Percentiles rank a stretch among this genome's conserved stretches.
Conservation (phyloP, 2,888 invertebrate genomes). For the Andrena bicolor region DNA sequence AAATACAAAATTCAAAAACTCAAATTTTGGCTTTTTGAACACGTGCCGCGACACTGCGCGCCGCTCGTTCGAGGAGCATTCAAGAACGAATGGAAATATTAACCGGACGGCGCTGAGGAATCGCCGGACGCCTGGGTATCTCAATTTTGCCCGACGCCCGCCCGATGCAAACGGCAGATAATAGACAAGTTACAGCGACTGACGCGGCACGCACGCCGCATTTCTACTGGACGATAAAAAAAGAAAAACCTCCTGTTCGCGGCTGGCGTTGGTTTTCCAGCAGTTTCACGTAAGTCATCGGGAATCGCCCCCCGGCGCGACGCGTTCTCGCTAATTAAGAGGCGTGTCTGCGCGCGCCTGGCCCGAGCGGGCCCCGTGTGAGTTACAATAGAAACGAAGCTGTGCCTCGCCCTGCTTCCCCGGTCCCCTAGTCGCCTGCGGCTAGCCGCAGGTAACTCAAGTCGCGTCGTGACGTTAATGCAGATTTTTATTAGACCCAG, state of each 20-base stretch:
- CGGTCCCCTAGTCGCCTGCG: slow-evolving; percentile 30
- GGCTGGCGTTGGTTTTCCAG: slow-evolving; percentile 51
- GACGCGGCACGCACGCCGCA: slow-evolving; percentile 18
- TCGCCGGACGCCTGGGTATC: slow-evolving; percentile 58
- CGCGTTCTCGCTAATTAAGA: slow-evolving; percentile 65
- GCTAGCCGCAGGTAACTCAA: slow-evolving; percentile 65
- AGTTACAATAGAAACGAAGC: slow-evolving; percentile 63
- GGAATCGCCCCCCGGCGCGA: slow-evolving; percentile 50
- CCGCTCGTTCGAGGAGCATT: too few relatives aligned
- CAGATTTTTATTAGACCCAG: slow-evolving; percentile 51
- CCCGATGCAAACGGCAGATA: slow-evolving; percentile 64
- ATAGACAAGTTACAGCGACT: slow-evolving; percentile 54
- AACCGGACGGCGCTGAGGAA: slow-evolving; percentile 5
- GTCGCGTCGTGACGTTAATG: slow-evolving; percentile 52
- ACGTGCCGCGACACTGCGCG: too few relatives aligned
- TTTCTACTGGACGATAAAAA: slow-evolving; percentile 49
- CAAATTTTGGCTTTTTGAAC: too few relatives aligned
- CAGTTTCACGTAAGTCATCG: slow-evolving; percentile 59
- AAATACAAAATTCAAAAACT: too few relatives aligned
- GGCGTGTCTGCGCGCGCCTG: slow-evolving; percentile 36
- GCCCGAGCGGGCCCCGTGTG: slow-evolving; percentile 4
- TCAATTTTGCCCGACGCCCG: slow-evolving; percentile 59
- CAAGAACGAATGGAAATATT: slow-evolving; percentile 30
- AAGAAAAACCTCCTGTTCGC: slow-evolving; percentile 48
- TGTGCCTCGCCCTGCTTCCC: neutral